Base-by-base conservation (phyloP, 2,888 invertebrate species). In the Latheticus oryzae region DNA sequence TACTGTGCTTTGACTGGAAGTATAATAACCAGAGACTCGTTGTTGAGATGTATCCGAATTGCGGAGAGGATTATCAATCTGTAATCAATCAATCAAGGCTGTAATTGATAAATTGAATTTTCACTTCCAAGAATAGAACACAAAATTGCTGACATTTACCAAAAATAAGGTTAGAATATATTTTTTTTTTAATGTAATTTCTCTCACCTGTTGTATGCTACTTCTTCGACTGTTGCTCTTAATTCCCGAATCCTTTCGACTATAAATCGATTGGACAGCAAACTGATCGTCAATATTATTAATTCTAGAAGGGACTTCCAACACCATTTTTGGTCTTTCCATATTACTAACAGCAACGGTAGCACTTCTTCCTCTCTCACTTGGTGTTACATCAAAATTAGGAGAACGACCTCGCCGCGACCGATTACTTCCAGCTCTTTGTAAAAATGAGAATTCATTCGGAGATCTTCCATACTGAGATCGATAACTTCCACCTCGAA, bases 181-280 rank as follows among this genome's bases (percentile, higher is more conserved):
- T n/a, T n/a, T n/a, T n/a, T n/a, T n/a, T n/a, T n/a, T n/a, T n/a
- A n/a, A n/a, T n/a, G n/a, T n/a, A n/a, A n/a, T n/a, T n/a, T n/a
- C 8, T 1, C 37, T 60, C 66, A 92, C 91, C 85, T 92, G 91
- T 68, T 91, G 91, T 74, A 93, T 91, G 73, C 93, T 93, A 68
- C 92, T 92, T 56, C 93, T 83, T 2, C 93, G 83, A 67, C 93
- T 93, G 51, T 90, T 91, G 75, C 93, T 93, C 67, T 89, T 84
- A 56, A 93, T 93, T 5, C 93, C 93, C 1, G 93, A 93, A 77
- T 93, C 93, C 78, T 93, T 93, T 53, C 93, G 84, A 67, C 93
- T 93, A 70, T 91, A 90, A 1, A 91, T 89, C 0, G 88, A 87
- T 61, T 88, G 88, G 54, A 88, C 84, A 76, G 89, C 90, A 62